A percentile compares a stretch with the other conserved stretches of the same genome.
Evolutionary conservation across 35 echinoderm and acorn worm genomes (phyloP).

Genomic region (Chiridota heheva): DNA sequence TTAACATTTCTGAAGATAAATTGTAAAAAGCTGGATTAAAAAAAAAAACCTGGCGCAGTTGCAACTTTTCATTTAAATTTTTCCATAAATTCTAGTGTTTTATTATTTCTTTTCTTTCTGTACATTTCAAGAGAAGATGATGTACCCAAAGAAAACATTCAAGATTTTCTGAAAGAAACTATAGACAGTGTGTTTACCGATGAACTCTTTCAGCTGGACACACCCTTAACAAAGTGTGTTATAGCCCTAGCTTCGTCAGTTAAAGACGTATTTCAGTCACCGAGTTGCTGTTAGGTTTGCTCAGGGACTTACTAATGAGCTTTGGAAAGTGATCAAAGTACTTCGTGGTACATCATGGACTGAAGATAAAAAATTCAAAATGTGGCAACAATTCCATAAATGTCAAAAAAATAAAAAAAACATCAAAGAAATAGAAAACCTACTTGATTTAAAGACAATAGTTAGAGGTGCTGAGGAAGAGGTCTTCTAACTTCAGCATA

Average conservation of each 20-base stretch:
- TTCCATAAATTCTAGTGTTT: too few relatives aligned
- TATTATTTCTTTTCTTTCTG: background rate
- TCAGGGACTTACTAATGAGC: too few relatives aligned
- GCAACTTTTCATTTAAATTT: too few relatives aligned
- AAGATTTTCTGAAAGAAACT: background rate
- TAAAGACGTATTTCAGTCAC: background rate
- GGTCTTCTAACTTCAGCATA: background rate
- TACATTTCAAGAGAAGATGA: background rate
- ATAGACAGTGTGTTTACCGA: background rate
- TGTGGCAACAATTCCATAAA: conserved; percentile 5
- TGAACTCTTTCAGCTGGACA: background rate
- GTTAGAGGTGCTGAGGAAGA: background rate
- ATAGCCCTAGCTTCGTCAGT: background rate
- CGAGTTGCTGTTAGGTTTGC: background rate
- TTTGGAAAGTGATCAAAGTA: background rate
- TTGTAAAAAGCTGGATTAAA: too few relatives aligned
- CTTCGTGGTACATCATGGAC: background rate
- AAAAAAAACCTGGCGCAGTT: too few relatives aligned
- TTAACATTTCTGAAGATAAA: too few relatives aligned
- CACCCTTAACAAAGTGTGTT: background rate
- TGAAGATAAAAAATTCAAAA: background rate
- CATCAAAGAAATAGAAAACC: too few relatives aligned
- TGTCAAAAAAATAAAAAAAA: background rate
- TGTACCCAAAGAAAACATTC: conserved; percentile 6
- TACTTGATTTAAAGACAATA: too few relatives aligned